A percentile compares a stretch with the other conserved stretches of the same genome.
Conservation (phyloP, 2,113 vertebrate species). For the Lasiurus borealis region DNA sequence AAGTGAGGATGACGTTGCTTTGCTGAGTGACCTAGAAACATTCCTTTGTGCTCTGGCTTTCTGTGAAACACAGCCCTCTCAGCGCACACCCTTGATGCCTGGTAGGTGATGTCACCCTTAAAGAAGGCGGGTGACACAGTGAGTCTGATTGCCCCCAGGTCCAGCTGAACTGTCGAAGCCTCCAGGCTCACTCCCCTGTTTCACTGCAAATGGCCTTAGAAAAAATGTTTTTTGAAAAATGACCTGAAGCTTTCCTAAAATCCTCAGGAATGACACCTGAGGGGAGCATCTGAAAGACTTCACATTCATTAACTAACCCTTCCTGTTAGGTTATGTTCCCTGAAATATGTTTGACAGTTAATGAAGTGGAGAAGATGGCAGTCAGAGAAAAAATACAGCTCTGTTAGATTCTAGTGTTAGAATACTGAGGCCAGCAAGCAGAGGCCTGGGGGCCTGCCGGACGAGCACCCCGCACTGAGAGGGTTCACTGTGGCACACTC, state of each 20-base stretch:
- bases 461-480: slow-evolving; percentile 42
- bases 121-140: rapidly evolving
- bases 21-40: slow-evolving; percentile 17
- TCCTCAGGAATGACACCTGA: slow-evolving; percentile 73
- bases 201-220: slow-evolving; percentile 31
- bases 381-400: slow-evolving; percentile 73
- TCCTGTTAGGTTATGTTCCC: slow-evolving; percentile 78
- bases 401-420: slow-evolving; percentile 68
- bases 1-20: not conserved
- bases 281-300: slow-evolving; percentile 66
- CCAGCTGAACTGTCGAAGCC: not conserved
- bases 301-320: slow-evolving; percentile 79
- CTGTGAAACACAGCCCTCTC: not conserved
- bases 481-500: not conserved
- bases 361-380: slow-evolving; percentile 78
- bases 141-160: not conserved
- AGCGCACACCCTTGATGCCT: not conserved
- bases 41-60: not conserved
- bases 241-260: slow-evolving; percentile 71
- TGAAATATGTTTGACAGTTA: slow-evolving; percentile 81
- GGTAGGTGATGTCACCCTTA: not conserved
- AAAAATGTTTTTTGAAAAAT: slow-evolving; percentile 76
- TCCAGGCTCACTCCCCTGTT: not conserved
- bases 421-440: slow-evolving; percentile 56
- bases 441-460: not conserved